Evolutionary conservation across 2,113 vertebrate genomes (phyloP).

Genomic region (Chionomys nivalis): DNA sequence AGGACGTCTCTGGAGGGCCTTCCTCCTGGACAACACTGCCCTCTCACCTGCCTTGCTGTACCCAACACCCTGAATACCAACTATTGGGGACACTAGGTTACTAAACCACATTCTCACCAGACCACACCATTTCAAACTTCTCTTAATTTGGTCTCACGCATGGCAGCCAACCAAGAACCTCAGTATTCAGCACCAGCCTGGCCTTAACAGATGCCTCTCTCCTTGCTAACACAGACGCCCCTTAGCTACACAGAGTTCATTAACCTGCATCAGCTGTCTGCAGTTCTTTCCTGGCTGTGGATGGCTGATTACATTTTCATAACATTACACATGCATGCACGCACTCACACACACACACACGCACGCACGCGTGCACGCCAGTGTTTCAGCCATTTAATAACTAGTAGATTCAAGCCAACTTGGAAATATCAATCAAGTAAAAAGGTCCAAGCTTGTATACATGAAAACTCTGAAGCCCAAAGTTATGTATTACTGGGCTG

Average conservation of each 20-base stretch:
- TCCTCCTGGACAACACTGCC: not conserved
- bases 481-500: not conserved
- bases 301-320: not conserved
- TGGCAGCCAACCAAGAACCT: not conserved
- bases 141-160: not conserved
- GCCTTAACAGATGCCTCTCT: not conserved
- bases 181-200: not conserved
- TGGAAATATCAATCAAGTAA: not conserved
- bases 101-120: not conserved
- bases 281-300: not conserved
- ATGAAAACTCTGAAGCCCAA: not conserved
- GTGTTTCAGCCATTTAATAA: not conserved
- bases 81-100: not conserved
- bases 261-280: not conserved
- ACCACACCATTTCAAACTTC: not conserved
- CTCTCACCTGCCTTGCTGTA: not conserved
- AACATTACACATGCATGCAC: not conserved
- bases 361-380: not conserved
- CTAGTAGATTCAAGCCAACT: not conserved
- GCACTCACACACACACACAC: not conserved
- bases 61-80: not conserved
- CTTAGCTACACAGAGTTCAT: not conserved
- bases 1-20: not conserved
- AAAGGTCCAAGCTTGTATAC: not conserved
- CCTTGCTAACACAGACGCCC: fast-evolving